Evolutionary conservation across 1,140 invertebrate species (phyloP).

Genomic region (Centruroides vittatus): DNA sequence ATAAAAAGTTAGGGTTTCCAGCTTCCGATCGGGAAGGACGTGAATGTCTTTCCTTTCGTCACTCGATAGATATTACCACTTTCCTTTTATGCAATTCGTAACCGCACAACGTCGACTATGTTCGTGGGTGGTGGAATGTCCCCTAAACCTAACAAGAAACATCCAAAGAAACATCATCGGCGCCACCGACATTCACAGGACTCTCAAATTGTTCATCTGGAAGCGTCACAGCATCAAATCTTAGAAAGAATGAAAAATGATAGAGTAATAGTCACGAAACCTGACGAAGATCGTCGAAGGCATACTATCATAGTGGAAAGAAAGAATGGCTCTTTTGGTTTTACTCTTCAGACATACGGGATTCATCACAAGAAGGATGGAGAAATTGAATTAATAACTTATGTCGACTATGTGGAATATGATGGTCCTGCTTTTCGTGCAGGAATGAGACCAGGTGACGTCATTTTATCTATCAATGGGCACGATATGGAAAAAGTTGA

Average conservation of each 20-base stretch:
- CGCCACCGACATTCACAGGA: too few species aligned
- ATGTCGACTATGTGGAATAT: conserved; percentile 88
- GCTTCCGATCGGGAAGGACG: too few species aligned
- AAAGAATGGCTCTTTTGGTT: conserved; percentile 79
- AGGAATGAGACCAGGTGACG: conserved; percentile 87
- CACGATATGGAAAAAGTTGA: conserved; percentile 71
- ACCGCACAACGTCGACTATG: too few species aligned
- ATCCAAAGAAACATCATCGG: too few species aligned
- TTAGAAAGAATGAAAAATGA: conserved; percentile 69
- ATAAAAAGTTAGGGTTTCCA: too few species aligned
- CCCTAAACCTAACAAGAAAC: too few species aligned
- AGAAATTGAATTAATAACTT: conserved; percentile 85
- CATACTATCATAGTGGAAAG: conserved; percentile 79
- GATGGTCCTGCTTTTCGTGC: conserved; percentile 75
- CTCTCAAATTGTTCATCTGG: background rate
- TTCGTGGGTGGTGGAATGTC: too few species aligned
- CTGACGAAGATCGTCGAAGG: conserved; percentile 65
- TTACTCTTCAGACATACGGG: conserved; percentile 81
- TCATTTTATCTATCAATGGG: conserved; percentile 88
- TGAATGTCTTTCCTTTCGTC: too few species aligned
- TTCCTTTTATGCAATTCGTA: too few species aligned
- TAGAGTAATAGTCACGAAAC: conserved; percentile 48
- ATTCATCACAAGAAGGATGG: conserved; percentile 85
- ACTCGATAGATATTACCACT: too few species aligned
- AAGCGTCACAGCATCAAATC: conserved; percentile 24